Conservation (phyloP, 92 coral and sea anemone species). For the Micromussa lordhowensis region DNA sequence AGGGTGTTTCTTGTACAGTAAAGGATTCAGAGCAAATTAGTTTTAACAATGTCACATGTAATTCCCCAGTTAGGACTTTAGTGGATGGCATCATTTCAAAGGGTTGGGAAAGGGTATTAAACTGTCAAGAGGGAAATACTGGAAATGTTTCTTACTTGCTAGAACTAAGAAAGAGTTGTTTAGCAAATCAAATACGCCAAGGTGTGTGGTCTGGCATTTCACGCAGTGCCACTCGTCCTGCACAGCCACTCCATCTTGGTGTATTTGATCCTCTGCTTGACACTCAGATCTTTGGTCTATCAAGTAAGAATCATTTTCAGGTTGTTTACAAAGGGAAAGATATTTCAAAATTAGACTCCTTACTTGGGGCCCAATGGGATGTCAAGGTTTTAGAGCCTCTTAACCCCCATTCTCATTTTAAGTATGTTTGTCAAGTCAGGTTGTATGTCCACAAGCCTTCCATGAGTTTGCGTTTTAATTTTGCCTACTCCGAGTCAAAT, state of each 20-base stretch:
- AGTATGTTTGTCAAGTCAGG: slow-evolving; percentile 35
- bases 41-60: neutral
- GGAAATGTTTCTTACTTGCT: too few species aligned
- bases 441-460: slow-evolving; percentile 27
- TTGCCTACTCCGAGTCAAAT: slow-evolving; percentile 40
- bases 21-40: neutral
- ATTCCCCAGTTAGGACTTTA: neutral
- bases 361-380: slow-evolving; percentile 47
- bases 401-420: slow-evolving; percentile 44
- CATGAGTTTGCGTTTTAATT: slow-evolving; percentile 40
- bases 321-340: slow-evolving; percentile 25
- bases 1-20: neutral
- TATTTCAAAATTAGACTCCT: slow-evolving; percentile 25
- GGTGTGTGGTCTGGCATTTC: slow-evolving; percentile 52
- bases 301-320: slow-evolving; percentile 22
- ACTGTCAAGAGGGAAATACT: too few species aligned
- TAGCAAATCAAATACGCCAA: too few species aligned
- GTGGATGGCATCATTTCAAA: slow-evolving; percentile 19
- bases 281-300: slow-evolving; percentile 33
- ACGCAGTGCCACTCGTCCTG: slow-evolving; percentile 44
- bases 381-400: slow-evolving; percentile 39
- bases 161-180: too few species aligned
- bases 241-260: slow-evolving; percentile 43
- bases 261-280: slow-evolving; percentile 48
- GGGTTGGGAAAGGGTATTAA: slow-evolving; percentile 44